Conservation (phyloP, 2,888 invertebrate genomes). For the Kryphioiulus occultus region DNA sequence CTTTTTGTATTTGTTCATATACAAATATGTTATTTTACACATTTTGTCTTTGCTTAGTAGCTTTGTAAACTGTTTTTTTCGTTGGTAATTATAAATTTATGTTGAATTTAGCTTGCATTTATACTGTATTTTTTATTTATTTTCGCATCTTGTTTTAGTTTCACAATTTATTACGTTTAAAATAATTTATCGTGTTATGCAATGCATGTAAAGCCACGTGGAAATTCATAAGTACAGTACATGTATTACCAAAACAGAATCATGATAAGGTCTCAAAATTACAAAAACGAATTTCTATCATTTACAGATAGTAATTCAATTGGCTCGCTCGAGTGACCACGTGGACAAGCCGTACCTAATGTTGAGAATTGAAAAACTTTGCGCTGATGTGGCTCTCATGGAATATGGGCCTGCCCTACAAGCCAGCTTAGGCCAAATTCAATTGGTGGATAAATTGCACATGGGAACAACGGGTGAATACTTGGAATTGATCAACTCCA, state of each 20-base stretch:
- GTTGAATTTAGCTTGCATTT: no score
- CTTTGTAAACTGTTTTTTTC: not conserved
- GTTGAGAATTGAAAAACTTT: slow-evolving; percentile 73
- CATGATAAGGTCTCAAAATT: no score
- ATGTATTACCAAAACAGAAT: no score
- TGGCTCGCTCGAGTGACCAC: slow-evolving; percentile 72
- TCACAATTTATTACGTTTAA: not conserved
- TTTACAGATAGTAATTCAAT: slow-evolving; percentile 71
- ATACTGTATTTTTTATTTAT: not conserved
- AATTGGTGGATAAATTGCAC: slow-evolving; percentile 79
- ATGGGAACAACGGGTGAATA: slow-evolving; percentile 78
- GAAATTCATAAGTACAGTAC: no score
- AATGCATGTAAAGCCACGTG: no score
- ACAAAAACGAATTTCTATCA: not conserved
- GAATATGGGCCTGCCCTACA: slow-evolving; percentile 80
- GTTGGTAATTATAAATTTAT: not conserved
- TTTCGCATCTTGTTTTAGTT: not conserved
- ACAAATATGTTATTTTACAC: no score
- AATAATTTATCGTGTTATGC: no score
- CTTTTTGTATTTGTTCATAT: no score
- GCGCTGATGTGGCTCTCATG: slow-evolving; percentile 77
- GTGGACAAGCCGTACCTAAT: slow-evolving; percentile 77
- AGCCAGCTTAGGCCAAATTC: slow-evolving; percentile 71
- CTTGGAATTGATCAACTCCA: slow-evolving; percentile 75
- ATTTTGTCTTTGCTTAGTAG: not conserved